A percentile compares a stretch with the other conserved stretches of the same genome.
These are phyloP conservation scores for Corythaixoides concolor DNA, from an alignment of 2,113 vertebrate genomes.

Conservation along the genomic window DNA sequence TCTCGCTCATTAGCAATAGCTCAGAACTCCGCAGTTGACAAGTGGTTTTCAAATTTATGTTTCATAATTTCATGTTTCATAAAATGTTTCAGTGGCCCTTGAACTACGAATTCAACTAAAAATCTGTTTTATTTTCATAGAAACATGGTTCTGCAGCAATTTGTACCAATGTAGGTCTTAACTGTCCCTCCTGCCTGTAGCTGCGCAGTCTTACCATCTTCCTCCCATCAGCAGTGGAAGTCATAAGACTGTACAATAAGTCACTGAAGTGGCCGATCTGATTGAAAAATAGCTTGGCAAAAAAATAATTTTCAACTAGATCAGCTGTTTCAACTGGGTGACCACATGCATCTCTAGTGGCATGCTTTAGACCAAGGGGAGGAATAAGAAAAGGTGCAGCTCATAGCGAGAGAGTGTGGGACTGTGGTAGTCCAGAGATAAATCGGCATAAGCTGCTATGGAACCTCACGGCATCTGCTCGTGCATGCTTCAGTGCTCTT, in stretches of 20 bases:
- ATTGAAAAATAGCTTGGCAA: not conserved
- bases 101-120: not conserved
- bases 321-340: not conserved
- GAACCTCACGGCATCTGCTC: not conserved
- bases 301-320: not conserved
- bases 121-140: not conserved
- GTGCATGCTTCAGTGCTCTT: not conserved
- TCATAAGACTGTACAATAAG: not conserved
- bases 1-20: not conserved
- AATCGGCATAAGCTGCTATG: not conserved
- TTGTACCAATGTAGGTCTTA: not conserved
- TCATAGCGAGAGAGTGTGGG: not conserved
- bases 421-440: not conserved
- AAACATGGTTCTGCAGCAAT: not conserved
- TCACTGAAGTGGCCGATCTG: not conserved
- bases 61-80: not conserved
- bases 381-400: not conserved
- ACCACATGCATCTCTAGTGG: fast-evolving
- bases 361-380: not conserved
- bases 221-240: not conserved
- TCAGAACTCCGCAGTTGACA: not conserved
- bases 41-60: not conserved
- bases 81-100: not conserved
- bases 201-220: not conserved
- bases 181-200: not conserved